Evolutionary conservation across 2,888 invertebrate genomes (phyloP), one percentile per base, ranked within the genome.

Genomic region (Diplolepis rosae): DNA sequence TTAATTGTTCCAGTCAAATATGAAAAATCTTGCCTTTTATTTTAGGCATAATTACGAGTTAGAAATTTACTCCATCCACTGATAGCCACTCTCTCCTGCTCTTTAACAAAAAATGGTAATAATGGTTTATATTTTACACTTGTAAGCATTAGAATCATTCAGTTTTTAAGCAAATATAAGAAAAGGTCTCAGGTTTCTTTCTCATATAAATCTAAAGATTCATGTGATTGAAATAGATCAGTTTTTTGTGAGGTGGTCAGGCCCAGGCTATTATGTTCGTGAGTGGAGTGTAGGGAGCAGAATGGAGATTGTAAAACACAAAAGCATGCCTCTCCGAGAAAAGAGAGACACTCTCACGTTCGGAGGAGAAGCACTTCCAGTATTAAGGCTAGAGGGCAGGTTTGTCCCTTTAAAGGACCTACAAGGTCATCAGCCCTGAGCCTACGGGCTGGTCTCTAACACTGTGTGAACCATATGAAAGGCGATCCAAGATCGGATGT

Each of bases 391-490:
- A 56, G 70, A 70, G 56, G 32, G 42, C 65, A 54, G 56, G 68
- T 32, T 52, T 45, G 54, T 45, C 72, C 66, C 65, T 82, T 85
- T 84, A 83, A 84, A 83, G 78, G 79, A 79, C 77, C 71, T 69
- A 61, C 81, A 82, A 83, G 84, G 83, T 84, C 83, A 77, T 82
- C 83, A 82, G 79, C 82, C 80, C 73, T 79, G 80, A 81, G 79
- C 77, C 75, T 71, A 69, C 72, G 65, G 56, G 68, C 42, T 39
- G 35, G 56, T 56, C 30, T 13, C 35, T 39, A 24, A 24, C 22
- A 72, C 76, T 84, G 84, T 85, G 87, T 85, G 87, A 87, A 87
- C 84, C 78, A 74, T 75, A 78, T 79, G 86, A 83, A 87, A 87
- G 82, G 72, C 75, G 87, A 86, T 86, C 84, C 85, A 74, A 77